A percentile compares a stretch with the other conserved stretches of the same genome.
phyloP scores from a whole-genome alignment of 2,113 vertebrate species.

The Sander vitreus region DNA sequence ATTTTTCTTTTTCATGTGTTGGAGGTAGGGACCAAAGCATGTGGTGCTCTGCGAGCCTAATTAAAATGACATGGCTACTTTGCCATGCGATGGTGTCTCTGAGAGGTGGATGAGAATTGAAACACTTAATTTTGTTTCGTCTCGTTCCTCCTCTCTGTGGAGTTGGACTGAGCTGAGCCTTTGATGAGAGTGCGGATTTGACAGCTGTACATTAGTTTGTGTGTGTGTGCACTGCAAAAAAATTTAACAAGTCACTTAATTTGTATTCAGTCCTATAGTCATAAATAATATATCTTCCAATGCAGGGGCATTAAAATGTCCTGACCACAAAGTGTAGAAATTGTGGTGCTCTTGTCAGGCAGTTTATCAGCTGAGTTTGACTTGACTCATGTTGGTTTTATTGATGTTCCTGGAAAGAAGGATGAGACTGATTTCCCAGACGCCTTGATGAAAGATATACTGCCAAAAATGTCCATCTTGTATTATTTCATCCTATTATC shows the following conservation, averaged over 20 bases:
- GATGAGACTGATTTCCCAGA: conserved; percentile 41
- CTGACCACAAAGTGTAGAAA: conserved; percentile 57
- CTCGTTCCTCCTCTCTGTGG: conserved; percentile 62
- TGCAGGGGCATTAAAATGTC: conserved; percentile 49
- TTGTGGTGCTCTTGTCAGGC: conserved; percentile 38
- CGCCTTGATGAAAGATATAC: conserved; percentile 47
- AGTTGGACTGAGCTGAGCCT: conserved; percentile 58
- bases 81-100: conserved; percentile 59
- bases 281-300: conserved; percentile 64
- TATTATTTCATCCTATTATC: conserved; percentile 57
- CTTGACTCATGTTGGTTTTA: conserved; percentile 61
- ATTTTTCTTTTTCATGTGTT: conserved; percentile 67
- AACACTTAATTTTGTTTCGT: conserved; percentile 70
- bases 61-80: conserved; percentile 78
- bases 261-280: conserved; percentile 58
- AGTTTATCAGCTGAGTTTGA: conserved; percentile 63
- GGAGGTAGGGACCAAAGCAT: conserved; percentile 66
- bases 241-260: conserved; percentile 62
- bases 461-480: conserved; percentile 53
- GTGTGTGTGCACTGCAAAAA: conserved; percentile 20
- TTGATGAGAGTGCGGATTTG: conserved; percentile 63
- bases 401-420: conserved; percentile 64
- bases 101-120: conserved; percentile 72
- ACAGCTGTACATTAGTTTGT: conserved; percentile 52
- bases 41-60: conserved; percentile 71